Evolutionary conservation across 2,113 vertebrate species (phyloP), one percentile per base, ranked within the genome.

Genomic region (Oreocharis arfaki): DNA sequence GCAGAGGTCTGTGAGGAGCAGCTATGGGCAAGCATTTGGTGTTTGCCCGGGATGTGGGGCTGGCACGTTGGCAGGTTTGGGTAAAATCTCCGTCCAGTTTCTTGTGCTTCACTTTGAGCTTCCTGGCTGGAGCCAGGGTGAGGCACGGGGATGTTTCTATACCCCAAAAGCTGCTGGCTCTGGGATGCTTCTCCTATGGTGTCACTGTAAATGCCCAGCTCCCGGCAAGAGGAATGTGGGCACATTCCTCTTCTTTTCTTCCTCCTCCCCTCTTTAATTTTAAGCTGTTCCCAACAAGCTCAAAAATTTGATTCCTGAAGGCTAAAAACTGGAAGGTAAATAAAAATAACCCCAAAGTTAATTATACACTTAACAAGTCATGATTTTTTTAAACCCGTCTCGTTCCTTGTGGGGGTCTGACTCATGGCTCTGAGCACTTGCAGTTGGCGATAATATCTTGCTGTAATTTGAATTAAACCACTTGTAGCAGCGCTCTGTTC

Each of bases 401-500:
- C 49, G 0, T 96, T 95, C 93, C 89, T 97, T 93, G 93, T 95
- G 93, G 96, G 95, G 95, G 94, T 96, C 94, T 96, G 96, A 97
- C 94, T 97, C 94, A 95, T 65, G 94, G 20, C 52, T 93, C 94
- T 89, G 94, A 96, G 93, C 94, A 84, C 93, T 95, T 94, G 92
- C 92, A 96, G 94, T 94, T 90, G 94, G 95, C 68, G 94, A 92
- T 95, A 95, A 96, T 92, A 93, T 92, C 94, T 96, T 7, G 79
- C 90, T 93, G 91, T 95, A 96, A 95, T 96, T 95, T 96, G 95
- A 96, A 96, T 95, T 95, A 96, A 96, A 96, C 91, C 96, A 95
- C 94, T 97, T 96, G 96, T 95, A 95, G 96, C 94, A 89, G 91
- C 8, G 18, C 94, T 95, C 90, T 90, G 89, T 44, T 95, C 95